Conservation (phyloP, 2,888 invertebrate genomes). For the Dynastes hyllus region DNA sequence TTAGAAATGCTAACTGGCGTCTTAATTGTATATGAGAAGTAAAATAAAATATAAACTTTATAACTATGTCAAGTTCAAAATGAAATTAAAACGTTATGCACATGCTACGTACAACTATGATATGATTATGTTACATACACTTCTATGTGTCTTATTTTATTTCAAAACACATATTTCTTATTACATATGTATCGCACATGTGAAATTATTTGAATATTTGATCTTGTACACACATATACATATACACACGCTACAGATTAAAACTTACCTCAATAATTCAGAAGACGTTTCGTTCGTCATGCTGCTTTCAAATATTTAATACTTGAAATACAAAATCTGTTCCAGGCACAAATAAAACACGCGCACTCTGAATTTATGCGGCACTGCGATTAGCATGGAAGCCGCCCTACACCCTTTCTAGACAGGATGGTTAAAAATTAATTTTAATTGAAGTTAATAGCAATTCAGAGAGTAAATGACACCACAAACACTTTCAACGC, state of each 20-base stretch:
- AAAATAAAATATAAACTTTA: neutral
- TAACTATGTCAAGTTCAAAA: conserved; percentile 4
- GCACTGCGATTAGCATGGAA: conserved; percentile 4
- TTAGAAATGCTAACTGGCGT: neutral
- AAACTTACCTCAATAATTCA: conserved; percentile 63
- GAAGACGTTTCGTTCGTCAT: conserved; percentile 56
- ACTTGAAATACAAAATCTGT: neutral
- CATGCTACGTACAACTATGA: neutral
- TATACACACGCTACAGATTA: neutral
- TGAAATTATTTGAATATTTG: neutral
- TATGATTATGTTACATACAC: neutral
- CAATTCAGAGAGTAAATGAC: conserved; percentile 34
- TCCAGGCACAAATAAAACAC: conserved; percentile 48
- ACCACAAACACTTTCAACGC: conserved; percentile 35
- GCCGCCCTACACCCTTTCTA: conserved; percentile 54
- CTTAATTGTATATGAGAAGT: neutral
- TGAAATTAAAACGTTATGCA: conserved; percentile 4
- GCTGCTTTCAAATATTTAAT: neutral
- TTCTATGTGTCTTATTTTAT: no score
- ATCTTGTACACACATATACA: neutral
- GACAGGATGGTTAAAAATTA: conserved; percentile 70
- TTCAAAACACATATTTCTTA: neutral
- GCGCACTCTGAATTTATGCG: conserved; percentile 45
- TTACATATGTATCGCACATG: conserved; percentile 15
- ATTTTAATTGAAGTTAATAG: conserved; percentile 68